These are phyloP conservation scores for Bembecia ichneumoniformis DNA, from an alignment of 2,888 invertebrate genomes.

Conservation along the genomic window DNA sequence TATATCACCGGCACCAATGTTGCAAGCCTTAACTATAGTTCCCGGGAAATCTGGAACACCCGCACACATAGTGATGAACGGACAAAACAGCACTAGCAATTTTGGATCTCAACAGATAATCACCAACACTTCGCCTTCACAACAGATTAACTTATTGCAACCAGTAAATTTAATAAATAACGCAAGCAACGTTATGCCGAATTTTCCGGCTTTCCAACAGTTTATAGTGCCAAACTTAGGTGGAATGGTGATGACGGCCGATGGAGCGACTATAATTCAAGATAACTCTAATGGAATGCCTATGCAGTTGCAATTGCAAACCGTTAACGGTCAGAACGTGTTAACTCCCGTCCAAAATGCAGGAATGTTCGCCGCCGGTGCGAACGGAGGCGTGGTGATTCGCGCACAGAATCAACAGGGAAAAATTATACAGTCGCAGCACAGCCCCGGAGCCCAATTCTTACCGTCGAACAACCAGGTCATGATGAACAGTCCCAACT, in stretches of 20 bases:
- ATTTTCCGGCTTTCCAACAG: constrained; percentile 85
- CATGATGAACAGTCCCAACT: constrained; percentile 80
- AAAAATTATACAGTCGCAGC: constrained; percentile 78
- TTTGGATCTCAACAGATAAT: constrained; percentile 80
- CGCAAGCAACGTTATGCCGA: constrained; percentile 78
- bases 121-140: constrained; percentile 69
- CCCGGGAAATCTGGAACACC: constrained; percentile 82
- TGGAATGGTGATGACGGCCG: constrained; percentile 87
- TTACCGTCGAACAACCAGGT: constrained; percentile 83
- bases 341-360: constrained; percentile 80
- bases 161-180: constrained; percentile 86
- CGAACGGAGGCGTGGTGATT: constrained; percentile 84
- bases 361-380: constrained; percentile 74
- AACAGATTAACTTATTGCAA: constrained; percentile 82
- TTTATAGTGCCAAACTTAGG: constrained; percentile 86
- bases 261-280: constrained; percentile 82
- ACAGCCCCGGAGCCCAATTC: constrained; percentile 79
- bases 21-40: constrained; percentile 83
- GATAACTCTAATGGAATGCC: constrained; percentile 78
- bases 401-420: constrained; percentile 81
- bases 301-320: constrained; percentile 83
- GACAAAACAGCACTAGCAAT: constrained; percentile 74
- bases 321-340: constrained; percentile 84
- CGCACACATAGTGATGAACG: constrained; percentile 84
- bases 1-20: constrained; percentile 77